phyloP scores from a whole-genome alignment of 1,140 invertebrate genomes.

The Apis dorsata region DNA sequence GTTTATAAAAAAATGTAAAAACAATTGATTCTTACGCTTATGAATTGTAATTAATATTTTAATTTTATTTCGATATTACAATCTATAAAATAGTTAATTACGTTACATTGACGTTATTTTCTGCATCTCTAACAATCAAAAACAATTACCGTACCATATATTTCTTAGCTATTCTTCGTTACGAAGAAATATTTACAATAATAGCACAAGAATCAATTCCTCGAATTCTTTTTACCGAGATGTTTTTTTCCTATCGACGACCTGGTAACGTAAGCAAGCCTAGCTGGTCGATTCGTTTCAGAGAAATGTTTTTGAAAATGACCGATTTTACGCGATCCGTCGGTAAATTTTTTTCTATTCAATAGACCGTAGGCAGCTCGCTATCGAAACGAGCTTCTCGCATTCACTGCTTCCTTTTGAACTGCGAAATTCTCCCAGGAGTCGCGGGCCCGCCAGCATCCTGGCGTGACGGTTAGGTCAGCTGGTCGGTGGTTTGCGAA shows the following conservation, averaged over 20 bases:
- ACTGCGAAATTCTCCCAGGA: conserved; percentile 49
- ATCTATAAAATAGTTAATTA: background rate
- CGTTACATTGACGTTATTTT: background rate
- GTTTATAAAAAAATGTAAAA: background rate
- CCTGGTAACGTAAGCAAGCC: background rate
- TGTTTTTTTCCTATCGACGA: background rate
- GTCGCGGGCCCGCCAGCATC: conserved; percentile 46
- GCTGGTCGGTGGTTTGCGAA: conserved; percentile 78
- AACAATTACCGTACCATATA: background rate
- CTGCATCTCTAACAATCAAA: background rate
- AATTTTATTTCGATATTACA: background rate
- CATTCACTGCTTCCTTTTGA: conserved; percentile 45
- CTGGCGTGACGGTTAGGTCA: conserved; percentile 72
- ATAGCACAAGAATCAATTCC: background rate
- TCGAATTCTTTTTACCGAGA: background rate
- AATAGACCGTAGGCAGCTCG: conserved; percentile 3
- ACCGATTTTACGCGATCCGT: conserved; percentile 9
- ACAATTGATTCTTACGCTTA: too few species aligned
- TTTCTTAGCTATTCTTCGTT: background rate
- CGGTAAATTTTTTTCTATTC: background rate
- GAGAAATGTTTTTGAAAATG: conserved; percentile 31
- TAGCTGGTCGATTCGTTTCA: background rate
- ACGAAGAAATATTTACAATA: background rate
- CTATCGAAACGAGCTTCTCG: conserved; percentile 42
- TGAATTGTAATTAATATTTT: background rate